Conservation (phyloP, 2,888 invertebrate genomes). For the Pseudoips prasinana region DNA sequence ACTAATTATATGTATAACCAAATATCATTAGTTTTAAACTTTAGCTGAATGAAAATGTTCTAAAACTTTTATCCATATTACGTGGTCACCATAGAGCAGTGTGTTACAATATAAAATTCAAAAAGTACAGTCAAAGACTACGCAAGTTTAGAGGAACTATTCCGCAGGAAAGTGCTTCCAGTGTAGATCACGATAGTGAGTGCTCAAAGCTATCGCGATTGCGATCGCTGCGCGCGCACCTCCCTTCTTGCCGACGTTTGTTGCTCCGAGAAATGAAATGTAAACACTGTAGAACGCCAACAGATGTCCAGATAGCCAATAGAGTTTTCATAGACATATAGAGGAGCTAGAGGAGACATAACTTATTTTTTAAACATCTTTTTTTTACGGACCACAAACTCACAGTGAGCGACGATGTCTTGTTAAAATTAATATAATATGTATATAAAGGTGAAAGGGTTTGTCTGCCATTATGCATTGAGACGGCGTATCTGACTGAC, state of each 20-base stretch:
- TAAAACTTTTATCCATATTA: too few relatives aligned
- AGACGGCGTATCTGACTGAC: too few relatives aligned
- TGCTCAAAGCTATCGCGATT: slow-evolving; percentile 73
- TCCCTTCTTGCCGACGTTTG: slow-evolving; percentile 57
- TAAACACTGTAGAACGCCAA: slow-evolving; percentile 71
- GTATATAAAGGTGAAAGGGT: too few relatives aligned
- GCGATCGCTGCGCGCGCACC: slow-evolving; percentile 71
- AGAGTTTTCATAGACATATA: slow-evolving; percentile 48
- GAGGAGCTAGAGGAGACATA: slow-evolving; percentile 42
- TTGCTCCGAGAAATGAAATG: slow-evolving; percentile 77
- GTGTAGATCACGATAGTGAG: slow-evolving; percentile 60
- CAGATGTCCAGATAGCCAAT: slow-evolving; percentile 81
- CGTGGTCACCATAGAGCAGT: not conserved
- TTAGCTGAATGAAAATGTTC: too few relatives aligned
- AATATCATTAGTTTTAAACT: too few relatives aligned
- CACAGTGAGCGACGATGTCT: too few relatives aligned
- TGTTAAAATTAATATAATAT: too few relatives aligned
- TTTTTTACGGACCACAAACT: too few relatives aligned
- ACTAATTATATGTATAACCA: too few relatives aligned
- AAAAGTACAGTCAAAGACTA: slow-evolving; percentile 40
- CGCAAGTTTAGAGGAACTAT: slow-evolving; percentile 39
- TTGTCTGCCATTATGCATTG: too few relatives aligned
- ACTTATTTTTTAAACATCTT: slow-evolving; percentile 5
- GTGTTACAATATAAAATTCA: slow-evolving; percentile 23
- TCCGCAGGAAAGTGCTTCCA: slow-evolving; percentile 44